Percentiles rank a stretch among this genome's conserved stretches.
Evolutionary conservation across 2,888 invertebrate species (phyloP).

Genomic region (Argyra leucocephala): DNA sequence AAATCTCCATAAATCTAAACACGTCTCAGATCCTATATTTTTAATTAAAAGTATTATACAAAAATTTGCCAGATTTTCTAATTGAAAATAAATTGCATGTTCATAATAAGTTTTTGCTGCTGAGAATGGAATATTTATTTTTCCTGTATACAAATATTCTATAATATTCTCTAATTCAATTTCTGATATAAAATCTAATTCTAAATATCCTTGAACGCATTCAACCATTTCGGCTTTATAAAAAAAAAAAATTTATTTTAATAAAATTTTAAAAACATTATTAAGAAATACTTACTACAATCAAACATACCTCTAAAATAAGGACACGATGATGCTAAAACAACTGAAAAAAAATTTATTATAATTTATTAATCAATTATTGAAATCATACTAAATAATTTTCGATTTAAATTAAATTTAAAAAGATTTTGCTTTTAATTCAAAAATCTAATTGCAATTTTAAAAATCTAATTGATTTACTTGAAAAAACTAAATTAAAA

Average conservation of each 20-base stretch:
- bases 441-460: no score
- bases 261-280: background rate
- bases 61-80: constrained; percentile 9
- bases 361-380: no score
- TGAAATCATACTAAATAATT: no score
- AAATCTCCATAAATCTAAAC: constrained; percentile 11
- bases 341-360: background rate
- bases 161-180: constrained; percentile 8
- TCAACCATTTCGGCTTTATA: constrained; percentile 9
- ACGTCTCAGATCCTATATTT: background rate
- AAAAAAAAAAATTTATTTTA: background rate
- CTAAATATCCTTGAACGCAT: constrained; percentile 8
- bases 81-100: constrained; percentile 10
- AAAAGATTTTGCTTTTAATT: no score
- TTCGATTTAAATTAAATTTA: no score
- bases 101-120: constrained; percentile 7
- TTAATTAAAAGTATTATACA: constrained; percentile 4
- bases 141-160: constrained; percentile 11
- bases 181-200: constrained; percentile 8
- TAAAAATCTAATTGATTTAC: no score
- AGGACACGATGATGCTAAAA: constrained; percentile 9
- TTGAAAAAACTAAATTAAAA: no score
- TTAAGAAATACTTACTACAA: background rate
- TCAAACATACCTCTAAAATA: constrained; percentile 10
- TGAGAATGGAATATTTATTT: constrained; percentile 8